These are phyloP conservation scores for Hydrozoanthus tunicans DNA, from an alignment of 64 coral and sea anemone genomes.

Conservation along the genomic window DNA sequence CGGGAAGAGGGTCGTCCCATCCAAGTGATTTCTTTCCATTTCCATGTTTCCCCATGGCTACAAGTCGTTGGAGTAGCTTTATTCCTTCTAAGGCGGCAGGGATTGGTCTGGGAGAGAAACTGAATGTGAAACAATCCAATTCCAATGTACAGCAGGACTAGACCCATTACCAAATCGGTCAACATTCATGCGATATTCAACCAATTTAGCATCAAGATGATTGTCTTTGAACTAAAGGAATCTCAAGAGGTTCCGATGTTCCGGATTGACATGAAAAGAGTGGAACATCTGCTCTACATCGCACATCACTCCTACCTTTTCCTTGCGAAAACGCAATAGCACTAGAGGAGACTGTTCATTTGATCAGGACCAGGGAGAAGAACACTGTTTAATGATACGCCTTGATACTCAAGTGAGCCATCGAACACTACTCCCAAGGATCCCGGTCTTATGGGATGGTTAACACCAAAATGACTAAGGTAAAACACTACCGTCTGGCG, in stretches of 20 bases:
- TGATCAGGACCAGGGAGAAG: constrained; percentile 54
- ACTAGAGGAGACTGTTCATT: constrained; percentile 53
- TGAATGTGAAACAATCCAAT: constrained; percentile 26
- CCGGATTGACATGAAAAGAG: constrained; percentile 9
- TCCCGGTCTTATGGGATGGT: constrained; percentile 40
- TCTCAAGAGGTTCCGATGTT: background rate
- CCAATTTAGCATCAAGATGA: background rate
- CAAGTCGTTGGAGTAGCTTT: constrained; percentile 38
- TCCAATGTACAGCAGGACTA: background rate
- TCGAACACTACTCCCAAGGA: constrained; percentile 41
- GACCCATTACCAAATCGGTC: no score
- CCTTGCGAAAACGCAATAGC: constrained; percentile 41
- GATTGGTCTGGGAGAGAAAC: constrained; percentile 22
- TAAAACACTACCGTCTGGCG: constrained; percentile 30
- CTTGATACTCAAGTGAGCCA: constrained; percentile 7
- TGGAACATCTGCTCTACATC: constrained; percentile 60
- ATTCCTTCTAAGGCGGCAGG: constrained; percentile 48
- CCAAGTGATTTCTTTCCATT: constrained; percentile 21
- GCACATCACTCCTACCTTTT: constrained; percentile 38
- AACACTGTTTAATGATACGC: constrained; percentile 11
- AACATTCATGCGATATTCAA: background rate
- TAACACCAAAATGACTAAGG: constrained; percentile 39
- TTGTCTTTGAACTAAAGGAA: background rate
- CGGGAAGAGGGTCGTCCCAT: constrained; percentile 63
- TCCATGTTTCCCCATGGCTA: background rate